Base-by-base conservation (phyloP, 1,140 invertebrate genomes). In the Drosophila kepulauana region DNA sequence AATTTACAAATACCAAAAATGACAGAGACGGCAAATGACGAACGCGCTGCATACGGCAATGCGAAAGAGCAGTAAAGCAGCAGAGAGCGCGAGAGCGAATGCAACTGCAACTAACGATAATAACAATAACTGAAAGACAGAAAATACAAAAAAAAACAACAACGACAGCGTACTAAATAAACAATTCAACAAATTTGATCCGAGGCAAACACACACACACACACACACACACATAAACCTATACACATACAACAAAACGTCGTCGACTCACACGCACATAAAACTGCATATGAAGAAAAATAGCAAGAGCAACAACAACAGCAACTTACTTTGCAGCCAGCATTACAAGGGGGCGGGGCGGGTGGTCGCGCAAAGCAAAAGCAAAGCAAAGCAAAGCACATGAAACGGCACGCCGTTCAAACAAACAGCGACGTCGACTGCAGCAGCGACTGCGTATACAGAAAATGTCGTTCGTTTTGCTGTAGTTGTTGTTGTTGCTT, bases 171-270 rank as follows among this genome's bases (percentile, higher is more conserved):
- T 77, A 89, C 81, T 90, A 91, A 91, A 91, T 91, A 91, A 91
- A 91, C 87, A 91, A 91, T 91, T 91, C 88, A 88, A 91, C 79
- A 91, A 88, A 91, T 91, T 91, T 91, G 88, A 91, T 91, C 87
- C 82, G 78, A 91, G 75, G 82, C 80, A 79, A 86, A 68, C 82
- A 72, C 69, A 78, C 41, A 74, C 62, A 72, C 69, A 78, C 41
- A 74, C 62, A 82, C 43, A 69, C 6, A 74, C 48, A 73, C n/a
- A 59, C 46, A 65, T 11, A 54, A 43, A 78, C 49, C 1, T 20
- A 20, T 25, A 25, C 20, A 25, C 20, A 25, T 25, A 68, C 41
- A 75, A 10, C 20, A 67, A 62, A 73, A 75, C 80, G 69, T 82
- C 79, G 70, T 75, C 82, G 73, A 73, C 70, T 79, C 75, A 86